Evolutionary conservation across 35 echinoderm and acorn worm species (phyloP), one percentile per base, ranked within the genome.

Genomic region (Lytechinus variegatus): DNA sequence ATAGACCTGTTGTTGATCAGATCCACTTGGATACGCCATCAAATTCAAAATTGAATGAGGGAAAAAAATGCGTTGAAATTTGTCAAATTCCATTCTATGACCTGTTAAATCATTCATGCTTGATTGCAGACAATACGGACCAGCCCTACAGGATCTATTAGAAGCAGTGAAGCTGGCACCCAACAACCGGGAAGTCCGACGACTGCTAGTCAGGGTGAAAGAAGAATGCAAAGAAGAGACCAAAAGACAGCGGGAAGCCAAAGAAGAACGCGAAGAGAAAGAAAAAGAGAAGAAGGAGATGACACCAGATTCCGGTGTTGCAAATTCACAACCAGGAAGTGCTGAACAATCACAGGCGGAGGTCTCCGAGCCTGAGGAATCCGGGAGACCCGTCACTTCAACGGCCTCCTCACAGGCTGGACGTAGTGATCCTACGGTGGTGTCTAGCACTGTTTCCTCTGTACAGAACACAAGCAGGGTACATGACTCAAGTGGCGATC

Each of bases 161-260:
- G 97, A 99, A 86, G 98, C 98, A 52, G 94, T 99, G 51, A 97
- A 99, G 93, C 96, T 99, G 52, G 98, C 98, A 54, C 98, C 98
- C 55, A 98, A 96, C 94, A 99, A 99, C 95, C 86, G 97, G 1
- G 98, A 99, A 71, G 97, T 99, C 10, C 94, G 98, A 24, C 94
- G 98, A 54, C 95, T 99, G 52, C 96, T 99, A 3, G 96, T 98
- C 5, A 94, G 98, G 58, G 98, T 99, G 8, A 99, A 99, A 57
- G 98, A 99, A 87, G 98, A 99, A 94, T 99, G 98, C 71, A 99
- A 99, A 94, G 98, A 99, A 52, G 97, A 99, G 27, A 97, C 98
- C 24, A 98, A 95, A 94, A 97, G 91, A 66, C 95, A 99, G 94
- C 96, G 95, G 89, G 98, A 99, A 60, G 87, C 95, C 27, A 95